Evolutionary conservation across 2,888 invertebrate genomes (phyloP).

Genomic region (Ornithoptera alexandrae): DNA sequence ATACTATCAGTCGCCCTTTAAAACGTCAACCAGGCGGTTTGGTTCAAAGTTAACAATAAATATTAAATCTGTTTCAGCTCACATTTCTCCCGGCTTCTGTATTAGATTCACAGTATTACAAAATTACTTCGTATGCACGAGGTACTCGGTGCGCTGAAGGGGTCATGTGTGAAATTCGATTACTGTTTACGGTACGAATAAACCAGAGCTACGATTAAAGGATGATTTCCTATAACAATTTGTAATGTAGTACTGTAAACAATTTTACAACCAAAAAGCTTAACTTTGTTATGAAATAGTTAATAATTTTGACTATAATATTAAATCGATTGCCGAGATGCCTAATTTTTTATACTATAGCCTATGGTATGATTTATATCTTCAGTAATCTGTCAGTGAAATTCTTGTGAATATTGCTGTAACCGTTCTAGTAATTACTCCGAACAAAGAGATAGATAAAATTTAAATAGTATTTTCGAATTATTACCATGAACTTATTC

Average conservation of each 20-base stretch:
- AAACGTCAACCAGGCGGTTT: neutral
- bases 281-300: neutral
- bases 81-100: neutral
- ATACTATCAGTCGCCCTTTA: too few relatives aligned
- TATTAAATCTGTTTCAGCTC: neutral
- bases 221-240: neutral
- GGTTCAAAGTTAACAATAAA: neutral
- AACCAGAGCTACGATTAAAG: neutral
- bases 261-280: neutral
- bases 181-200: slow-evolving; percentile 6
- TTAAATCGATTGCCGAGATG: too few relatives aligned
- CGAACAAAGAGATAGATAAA: too few relatives aligned
- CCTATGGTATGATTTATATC: too few relatives aligned
- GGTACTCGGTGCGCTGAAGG: neutral
- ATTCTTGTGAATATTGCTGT: too few relatives aligned
- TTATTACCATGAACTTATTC: too few relatives aligned
- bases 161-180: slow-evolving; percentile 5
- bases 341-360: too few relatives aligned
- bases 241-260: neutral
- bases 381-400: too few relatives aligned
- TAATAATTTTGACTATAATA: neutral
- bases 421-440: too few relatives aligned
- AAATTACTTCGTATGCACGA: neutral
- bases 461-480: too few relatives aligned
- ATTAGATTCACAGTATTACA: neutral